phyloP scores from a whole-genome alignment of 2,888 invertebrate species.

The Timema cristinae region DNA sequence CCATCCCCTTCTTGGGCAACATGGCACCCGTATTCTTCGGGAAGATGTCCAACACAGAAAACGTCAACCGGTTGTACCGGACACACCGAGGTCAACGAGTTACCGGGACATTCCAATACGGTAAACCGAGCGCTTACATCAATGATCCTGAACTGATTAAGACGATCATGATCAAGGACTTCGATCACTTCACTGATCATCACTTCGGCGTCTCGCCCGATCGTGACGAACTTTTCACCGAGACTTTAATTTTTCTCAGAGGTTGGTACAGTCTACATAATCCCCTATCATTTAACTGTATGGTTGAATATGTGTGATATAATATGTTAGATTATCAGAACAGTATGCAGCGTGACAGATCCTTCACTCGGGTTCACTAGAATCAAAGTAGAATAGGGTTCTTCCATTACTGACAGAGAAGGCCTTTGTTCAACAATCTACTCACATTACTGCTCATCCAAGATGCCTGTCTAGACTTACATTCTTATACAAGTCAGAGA shows the following conservation, averaged over 20 bases:
- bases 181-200: constrained; percentile 54
- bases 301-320: no score
- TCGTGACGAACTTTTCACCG: constrained; percentile 50
- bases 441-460: no score
- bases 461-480: no score
- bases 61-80: constrained; percentile 9
- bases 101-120: constrained; percentile 47
- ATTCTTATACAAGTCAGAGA: no score
- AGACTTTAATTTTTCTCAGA: constrained; percentile 47
- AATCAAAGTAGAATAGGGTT: no score
- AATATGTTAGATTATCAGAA: constrained; percentile 11
- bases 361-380: no score
- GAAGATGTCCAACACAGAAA: constrained; percentile 1
- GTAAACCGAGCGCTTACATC: constrained; percentile 45
- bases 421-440: no score
- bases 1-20: constrained; percentile 21
- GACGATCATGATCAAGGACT: constrained; percentile 53
- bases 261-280: constrained; percentile 37
- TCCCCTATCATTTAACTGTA: no score
- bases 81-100: constrained; percentile 13
- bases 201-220: constrained; percentile 43
- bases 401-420: no score
- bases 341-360: no score
- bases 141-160: constrained; percentile 54
- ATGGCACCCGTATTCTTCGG: constrained; percentile 15